Base-by-base conservation (phyloP, 2,113 vertebrate genomes). In the Amia ocellicauda region DNA sequence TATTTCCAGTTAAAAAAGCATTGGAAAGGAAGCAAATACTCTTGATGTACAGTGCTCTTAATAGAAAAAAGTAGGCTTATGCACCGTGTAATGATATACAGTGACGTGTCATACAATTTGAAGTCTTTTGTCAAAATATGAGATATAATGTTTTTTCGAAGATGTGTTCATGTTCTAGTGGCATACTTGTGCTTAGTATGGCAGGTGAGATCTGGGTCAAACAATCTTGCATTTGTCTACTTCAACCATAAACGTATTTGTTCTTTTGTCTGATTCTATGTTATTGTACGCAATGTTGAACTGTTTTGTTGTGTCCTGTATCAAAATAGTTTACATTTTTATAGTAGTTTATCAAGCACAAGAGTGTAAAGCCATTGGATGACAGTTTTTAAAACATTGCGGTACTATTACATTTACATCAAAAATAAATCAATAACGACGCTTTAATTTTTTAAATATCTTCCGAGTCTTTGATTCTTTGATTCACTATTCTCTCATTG, bases 311-410 rank as follows among this genome's bases (percentile, higher is more conserved):
- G 49, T 60, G 36, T 55, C 26, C n/a, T 36, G 23, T 49, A 49
- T 47, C 58, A 29, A 54, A 31, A 58, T 22, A 26, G 55, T 65
- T 65, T 65, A 65, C 24, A 55, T 52, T 41, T 41, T 54, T 62
- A 31, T 16, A 22, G 66, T 28, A 19, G 40, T 61, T 60, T 60
- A 67, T 40, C 31, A 60, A 60, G 58, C 65, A 67, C 58, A 61
- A 60, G 45, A 31, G 51, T 60, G 58, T 24, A 67, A 61, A 67
- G 23, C 50, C 19, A 54, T 41, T 22, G 3, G 28, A 58, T 55
- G 36, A 57, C 31, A 19, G 22, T 56, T 62, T 68, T 62, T 41
- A 60, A 14, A 54, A 64, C 23, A 27, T 55, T n/a, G n/a, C n/a
- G n/a, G 19, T 27, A 14, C 7, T 23, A 57, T 45, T 23, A 47